Evolutionary conservation across 1,140 invertebrate genomes (phyloP), one percentile per base, ranked within the genome.

Genomic region (Araneus ventricosus): DNA sequence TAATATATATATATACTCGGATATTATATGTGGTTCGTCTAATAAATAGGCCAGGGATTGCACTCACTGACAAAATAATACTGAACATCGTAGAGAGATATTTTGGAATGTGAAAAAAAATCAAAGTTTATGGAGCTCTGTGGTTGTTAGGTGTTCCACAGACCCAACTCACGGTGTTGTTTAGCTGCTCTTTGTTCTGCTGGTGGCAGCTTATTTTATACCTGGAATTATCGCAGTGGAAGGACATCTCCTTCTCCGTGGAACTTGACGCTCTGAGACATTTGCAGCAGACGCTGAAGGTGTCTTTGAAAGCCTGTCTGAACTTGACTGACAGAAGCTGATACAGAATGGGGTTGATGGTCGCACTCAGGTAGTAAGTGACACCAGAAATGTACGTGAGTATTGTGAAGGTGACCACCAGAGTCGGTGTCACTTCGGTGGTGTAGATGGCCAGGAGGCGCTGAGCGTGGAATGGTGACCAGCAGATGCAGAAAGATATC

Each of bases 401-500:
- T 95, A 97, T 97, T 94, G 97, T 97, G 95, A 98, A 98, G 90
- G 98, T 96, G 91, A 96, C 96, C 37, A 93, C 96, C 95, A 95
- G 96, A 97, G 95, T 97, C 95, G 22, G 95, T 95, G 75, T 96
- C 96, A 37, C 96, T 95, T 88, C 97, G 97, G 94, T 96, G 97
- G 94, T 97, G 90, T 94, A 95, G 20, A 94, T 95, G 27, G 95
- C 95, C 87, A 96, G 93, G 4, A 98, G 95, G 14, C 98, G 96
- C 41, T 99, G 98, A 0, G 98, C 97, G 95, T 99, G 98, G 95
- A 99, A 99, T 4, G 98, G 98, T 1, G 98, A 98, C 98, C 98
- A 99, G 95, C 98, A 99, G 27, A 99, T 96, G 95, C 99, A 99
- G 95, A 99, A 99, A 0, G 98, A 97, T 4, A 98, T 97, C 0